phyloP scores from a whole-genome alignment of 2,113 vertebrate species.

The Anguilla rostrata region DNA sequence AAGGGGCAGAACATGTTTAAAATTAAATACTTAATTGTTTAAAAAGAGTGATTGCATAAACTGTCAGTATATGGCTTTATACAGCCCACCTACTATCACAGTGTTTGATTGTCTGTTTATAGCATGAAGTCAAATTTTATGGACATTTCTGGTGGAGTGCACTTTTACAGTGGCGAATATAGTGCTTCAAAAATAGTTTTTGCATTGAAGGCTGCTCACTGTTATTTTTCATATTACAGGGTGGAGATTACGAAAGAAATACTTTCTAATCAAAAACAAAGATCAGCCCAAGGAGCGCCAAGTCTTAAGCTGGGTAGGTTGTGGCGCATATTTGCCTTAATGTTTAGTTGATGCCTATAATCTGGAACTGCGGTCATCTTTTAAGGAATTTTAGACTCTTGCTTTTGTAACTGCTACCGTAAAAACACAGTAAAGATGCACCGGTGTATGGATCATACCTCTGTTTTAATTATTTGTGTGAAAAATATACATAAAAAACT shows the following conservation, averaged over 20 bases:
- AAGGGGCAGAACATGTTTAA: neutral
- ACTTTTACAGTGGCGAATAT: neutral
- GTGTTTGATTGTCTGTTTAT: neutral
- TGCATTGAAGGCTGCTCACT: neutral
- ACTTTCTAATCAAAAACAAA: constrained; percentile 92
- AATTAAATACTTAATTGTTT: too few species aligned
- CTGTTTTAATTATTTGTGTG: neutral
- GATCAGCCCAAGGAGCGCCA: constrained; percentile 91
- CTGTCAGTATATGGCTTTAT: too few species aligned
- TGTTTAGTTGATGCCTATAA: neutral
- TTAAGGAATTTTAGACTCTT: neutral
- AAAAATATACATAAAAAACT: too few species aligned
- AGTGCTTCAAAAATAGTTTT: neutral
- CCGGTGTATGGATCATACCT: neutral
- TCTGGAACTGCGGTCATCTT: neutral
- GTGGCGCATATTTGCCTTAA: neutral
- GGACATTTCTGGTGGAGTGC: neutral
- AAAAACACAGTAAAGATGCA: neutral
- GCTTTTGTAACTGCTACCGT: constrained; percentile 8
- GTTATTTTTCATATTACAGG: constrained; percentile 63
- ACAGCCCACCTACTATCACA: neutral
- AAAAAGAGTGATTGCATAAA: neutral
- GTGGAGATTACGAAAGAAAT: constrained; percentile 95
- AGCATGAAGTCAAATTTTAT: neutral
- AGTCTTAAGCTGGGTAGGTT: constrained; percentile 90